Base-by-base conservation (phyloP, 2,797 vertebrate genomes). In the Channa striata region DNA sequence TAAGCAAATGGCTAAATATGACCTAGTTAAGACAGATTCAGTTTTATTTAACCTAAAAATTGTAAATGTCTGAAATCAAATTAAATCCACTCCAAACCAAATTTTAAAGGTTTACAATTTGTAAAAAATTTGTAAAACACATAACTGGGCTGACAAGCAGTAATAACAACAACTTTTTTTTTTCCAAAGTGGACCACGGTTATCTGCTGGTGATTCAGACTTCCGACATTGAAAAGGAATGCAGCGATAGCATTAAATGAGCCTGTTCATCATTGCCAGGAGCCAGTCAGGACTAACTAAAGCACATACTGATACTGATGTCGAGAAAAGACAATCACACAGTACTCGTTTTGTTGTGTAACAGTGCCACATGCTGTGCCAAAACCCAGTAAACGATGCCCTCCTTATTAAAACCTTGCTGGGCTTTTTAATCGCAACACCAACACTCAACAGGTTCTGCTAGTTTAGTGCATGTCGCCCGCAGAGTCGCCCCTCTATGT, bases 291-390 rank as follows among this genome's bases (percentile, higher is more conserved):
- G 74, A 76, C 64, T 34, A 60, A 73, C 68, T 44, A 68, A 87
- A 87, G 78, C 87, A 88, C 87, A 80, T 49, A 60, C 60, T 33
- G 56, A 78, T 79, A 14, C 61, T 17, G 68, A 84, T 71, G 79
- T 84, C 86, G 68, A 63, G 60, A 82, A 68, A 82, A 66, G 81
- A 86, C 86, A 82, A 85, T 87, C 81, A 54, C 36, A 33, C 25
- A 68, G 50, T 61, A 43, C 68, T 58, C 1, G 16, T 71, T 68
- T 71, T 76, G 49, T 36, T 23, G 53, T 73, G 61, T 74, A 79
- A 80, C 59, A 37, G 81, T 84, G 85, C 84, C 85, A 86, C 72
- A 78, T 81, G 77, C 83, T 79, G 89, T 94, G 93, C 92, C 93
- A 93, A 93, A 94, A 87, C 59, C 54, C 74, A 59, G 46, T 57